phyloP scores from a whole-genome alignment of 2,113 vertebrate genomes.

The Anhinga anhinga region DNA sequence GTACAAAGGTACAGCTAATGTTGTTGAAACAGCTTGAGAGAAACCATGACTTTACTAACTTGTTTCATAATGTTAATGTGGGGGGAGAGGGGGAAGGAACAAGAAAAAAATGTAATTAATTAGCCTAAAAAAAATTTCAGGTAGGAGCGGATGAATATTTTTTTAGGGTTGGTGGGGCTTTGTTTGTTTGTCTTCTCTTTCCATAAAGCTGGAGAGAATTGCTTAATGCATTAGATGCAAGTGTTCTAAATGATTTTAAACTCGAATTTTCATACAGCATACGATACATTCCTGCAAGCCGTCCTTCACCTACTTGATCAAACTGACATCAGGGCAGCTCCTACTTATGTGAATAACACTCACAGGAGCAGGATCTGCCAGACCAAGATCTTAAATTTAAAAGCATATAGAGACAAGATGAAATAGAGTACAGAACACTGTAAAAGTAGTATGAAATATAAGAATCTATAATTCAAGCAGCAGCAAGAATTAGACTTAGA shows the following conservation, averaged over 20 bases:
- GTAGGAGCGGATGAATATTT: neutral
- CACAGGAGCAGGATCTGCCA: neutral
- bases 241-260: neutral
- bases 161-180: no score
- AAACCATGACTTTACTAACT: neutral
- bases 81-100: neutral
- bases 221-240: neutral
- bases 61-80: neutral
- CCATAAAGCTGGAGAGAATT: neutral
- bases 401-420: neutral
- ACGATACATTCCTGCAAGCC: neutral
- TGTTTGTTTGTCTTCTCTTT: no score
- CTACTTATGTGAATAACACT: neutral
- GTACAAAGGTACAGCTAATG: neutral
- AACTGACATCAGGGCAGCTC: neutral
- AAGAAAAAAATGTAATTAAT: neutral
- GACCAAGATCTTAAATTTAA: neutral
- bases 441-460: neutral
- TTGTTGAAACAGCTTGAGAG: neutral
- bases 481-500: neutral
- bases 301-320: neutral
- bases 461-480: neutral
- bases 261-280: neutral
- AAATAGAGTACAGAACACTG: neutral
- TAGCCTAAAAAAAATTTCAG: neutral